These are phyloP conservation scores for Amblyornis subalaris DNA, from an alignment of 2,113 vertebrate species.

Conservation along the genomic window DNA sequence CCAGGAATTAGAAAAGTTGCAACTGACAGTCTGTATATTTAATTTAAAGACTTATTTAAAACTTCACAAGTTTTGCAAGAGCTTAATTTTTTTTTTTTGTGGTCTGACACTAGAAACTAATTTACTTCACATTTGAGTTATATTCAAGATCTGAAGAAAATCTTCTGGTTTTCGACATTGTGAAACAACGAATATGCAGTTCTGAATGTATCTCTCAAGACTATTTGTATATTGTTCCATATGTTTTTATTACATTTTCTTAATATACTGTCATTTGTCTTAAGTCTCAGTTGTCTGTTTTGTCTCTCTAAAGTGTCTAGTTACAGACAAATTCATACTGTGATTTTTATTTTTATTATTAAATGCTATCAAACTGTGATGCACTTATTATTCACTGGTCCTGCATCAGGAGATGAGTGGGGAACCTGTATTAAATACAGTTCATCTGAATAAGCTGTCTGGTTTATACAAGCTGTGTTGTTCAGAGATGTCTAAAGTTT, in stretches of 20 bases:
- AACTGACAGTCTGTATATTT: constrained; percentile 72
- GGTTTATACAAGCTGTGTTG: constrained; percentile 82
- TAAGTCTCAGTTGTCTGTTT: constrained; percentile 74
- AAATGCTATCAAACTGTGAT: constrained; percentile 85
- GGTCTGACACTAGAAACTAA: constrained; percentile 79
- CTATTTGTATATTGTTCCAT: constrained; percentile 70
- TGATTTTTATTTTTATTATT: constrained; percentile 84
- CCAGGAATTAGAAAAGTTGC: constrained; percentile 63
- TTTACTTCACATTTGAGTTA: constrained; percentile 67
- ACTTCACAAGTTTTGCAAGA: constrained; percentile 62
- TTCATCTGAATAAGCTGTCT: constrained; percentile 83
- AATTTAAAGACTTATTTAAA: constrained; percentile 78
- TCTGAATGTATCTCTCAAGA: constrained; percentile 74
- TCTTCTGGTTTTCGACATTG: constrained; percentile 69
- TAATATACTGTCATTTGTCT: constrained; percentile 75
- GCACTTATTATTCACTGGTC: constrained; percentile 83
- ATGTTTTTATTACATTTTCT: constrained; percentile 77
- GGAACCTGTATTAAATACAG: constrained; percentile 84
- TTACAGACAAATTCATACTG: constrained; percentile 81
- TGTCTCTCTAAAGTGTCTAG: constrained; percentile 77
- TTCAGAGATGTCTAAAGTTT: constrained; percentile 83
- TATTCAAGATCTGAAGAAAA: constrained; percentile 73
- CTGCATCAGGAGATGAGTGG: constrained; percentile 85
- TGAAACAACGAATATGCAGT: constrained; percentile 83
- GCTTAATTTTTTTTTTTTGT: constrained; percentile 64